Evolutionary conservation across 2,888 invertebrate genomes (phyloP).

Genomic region (Mycalesis mineus): DNA sequence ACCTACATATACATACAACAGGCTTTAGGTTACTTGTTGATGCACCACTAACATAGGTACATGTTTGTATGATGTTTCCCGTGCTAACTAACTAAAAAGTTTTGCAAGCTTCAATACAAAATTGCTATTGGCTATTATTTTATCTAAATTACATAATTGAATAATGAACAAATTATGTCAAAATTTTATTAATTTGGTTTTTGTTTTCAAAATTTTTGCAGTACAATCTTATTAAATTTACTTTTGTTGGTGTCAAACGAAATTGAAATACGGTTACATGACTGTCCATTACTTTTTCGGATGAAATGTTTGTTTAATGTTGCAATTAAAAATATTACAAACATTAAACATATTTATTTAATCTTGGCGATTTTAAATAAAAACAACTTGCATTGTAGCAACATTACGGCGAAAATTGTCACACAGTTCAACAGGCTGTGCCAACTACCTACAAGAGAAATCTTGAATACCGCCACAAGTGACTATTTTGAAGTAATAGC

Average conservation of each 20-base stretch:
- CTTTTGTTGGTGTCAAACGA: background rate
- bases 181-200: conserved; percentile 9
- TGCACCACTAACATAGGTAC: conserved; percentile 34
- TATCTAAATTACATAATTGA: conserved; percentile 6
- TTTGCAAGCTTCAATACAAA: conserved; percentile 55
- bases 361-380: too few species aligned
- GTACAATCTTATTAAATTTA: background rate
- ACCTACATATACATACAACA: conserved; percentile 26
- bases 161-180: background rate
- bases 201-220: background rate
- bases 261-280: conserved; percentile 5
- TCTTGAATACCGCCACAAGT: too few species aligned
- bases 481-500: too few species aligned
- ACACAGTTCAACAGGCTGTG: too few species aligned
- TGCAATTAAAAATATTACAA: too few species aligned
- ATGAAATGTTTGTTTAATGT: too few species aligned
- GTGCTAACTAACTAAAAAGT: conserved; percentile 59
- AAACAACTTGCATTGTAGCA: too few species aligned
- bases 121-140: conserved; percentile 38
- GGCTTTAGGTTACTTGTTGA: conserved; percentile 25
- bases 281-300: background rate
- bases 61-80: conserved; percentile 41
- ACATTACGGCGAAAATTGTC: too few species aligned
- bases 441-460: too few species aligned
- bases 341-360: too few species aligned